These are phyloP conservation scores for Allygus modestus DNA, from an alignment of 2,888 invertebrate genomes.

Conservation along the genomic window DNA sequence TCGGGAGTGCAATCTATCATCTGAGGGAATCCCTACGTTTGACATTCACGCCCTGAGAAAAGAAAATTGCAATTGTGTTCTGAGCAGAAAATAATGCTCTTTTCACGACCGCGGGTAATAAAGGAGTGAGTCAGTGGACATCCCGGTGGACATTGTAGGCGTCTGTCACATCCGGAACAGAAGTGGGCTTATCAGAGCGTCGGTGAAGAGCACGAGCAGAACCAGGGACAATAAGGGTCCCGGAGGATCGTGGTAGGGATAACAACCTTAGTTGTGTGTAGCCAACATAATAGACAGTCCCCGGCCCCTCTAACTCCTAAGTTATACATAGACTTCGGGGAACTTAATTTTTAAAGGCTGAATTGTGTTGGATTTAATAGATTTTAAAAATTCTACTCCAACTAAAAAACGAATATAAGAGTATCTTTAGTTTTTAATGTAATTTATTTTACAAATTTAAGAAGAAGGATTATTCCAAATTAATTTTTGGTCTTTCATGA, in stretches of 20 bases:
- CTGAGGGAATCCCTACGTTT: neutral
- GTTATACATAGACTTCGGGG: no score
- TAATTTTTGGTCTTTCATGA: no score
- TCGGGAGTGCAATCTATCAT: neutral
- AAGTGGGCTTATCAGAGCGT: neutral
- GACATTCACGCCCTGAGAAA: constrained; percentile 16
- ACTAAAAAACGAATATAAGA: no score
- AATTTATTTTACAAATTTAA: no score
- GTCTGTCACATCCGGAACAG: neutral
- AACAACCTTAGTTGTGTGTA: neutral
- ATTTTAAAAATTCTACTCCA: no score
- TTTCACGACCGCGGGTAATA: constrained; percentile 2
- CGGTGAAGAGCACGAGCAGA: neutral
- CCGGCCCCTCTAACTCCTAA: no score
- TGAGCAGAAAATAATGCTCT: constrained; percentile 14
- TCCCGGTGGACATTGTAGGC: neutral
- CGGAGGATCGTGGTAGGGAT: neutral
- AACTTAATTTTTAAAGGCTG: no score
- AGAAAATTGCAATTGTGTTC: neutral
- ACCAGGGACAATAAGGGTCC: neutral
- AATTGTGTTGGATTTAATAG: no score
- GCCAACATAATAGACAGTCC: no score
- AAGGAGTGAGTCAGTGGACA: constrained; percentile 14
- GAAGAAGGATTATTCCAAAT: no score
- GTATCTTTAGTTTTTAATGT: no score